Conservation (phyloP, 2,888 invertebrate genomes). For the Ypsolopha sequella region DNA sequence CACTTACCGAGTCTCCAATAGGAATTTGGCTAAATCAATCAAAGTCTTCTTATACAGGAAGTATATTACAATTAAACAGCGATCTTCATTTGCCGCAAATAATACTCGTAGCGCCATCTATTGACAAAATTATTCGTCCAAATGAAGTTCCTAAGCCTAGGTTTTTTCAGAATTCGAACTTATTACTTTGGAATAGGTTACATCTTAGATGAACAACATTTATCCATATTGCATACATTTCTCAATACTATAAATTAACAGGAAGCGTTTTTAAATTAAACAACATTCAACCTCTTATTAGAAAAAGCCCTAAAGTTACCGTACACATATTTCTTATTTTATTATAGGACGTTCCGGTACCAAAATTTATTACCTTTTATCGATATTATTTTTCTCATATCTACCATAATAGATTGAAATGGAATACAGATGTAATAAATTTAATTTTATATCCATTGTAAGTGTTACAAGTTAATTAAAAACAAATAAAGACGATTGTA, state of each 20-base stretch:
- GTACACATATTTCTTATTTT: too few relatives aligned
- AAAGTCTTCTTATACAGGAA: too few relatives aligned
- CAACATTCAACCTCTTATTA: background rate
- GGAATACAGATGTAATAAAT: constrained; percentile 6
- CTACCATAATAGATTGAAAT: constrained; percentile 12
- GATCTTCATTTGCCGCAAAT: background rate
- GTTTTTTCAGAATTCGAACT: too few relatives aligned
- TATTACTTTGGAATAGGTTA: too few relatives aligned
- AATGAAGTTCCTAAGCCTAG: too few relatives aligned
- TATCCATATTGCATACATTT: too few relatives aligned
- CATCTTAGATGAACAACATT: too few relatives aligned
- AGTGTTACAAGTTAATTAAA: constrained; percentile 14
- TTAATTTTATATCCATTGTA: constrained; percentile 7
- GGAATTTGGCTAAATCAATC: too few relatives aligned
- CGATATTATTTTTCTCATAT: constrained; percentile 10
- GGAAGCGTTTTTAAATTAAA: background rate
- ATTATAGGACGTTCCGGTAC: constrained; percentile 7
- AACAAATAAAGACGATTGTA: constrained; percentile 16
- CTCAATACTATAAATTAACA: background rate
- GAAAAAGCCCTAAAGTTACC: background rate
- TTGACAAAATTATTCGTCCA: background rate
- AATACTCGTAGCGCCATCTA: background rate
- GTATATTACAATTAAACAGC: too few relatives aligned
- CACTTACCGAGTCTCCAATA: too few relatives aligned
- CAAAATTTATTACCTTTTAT: constrained; percentile 10